Conservation (phyloP, 2,113 vertebrate genomes). For the Myxocyprinus asiaticus region DNA sequence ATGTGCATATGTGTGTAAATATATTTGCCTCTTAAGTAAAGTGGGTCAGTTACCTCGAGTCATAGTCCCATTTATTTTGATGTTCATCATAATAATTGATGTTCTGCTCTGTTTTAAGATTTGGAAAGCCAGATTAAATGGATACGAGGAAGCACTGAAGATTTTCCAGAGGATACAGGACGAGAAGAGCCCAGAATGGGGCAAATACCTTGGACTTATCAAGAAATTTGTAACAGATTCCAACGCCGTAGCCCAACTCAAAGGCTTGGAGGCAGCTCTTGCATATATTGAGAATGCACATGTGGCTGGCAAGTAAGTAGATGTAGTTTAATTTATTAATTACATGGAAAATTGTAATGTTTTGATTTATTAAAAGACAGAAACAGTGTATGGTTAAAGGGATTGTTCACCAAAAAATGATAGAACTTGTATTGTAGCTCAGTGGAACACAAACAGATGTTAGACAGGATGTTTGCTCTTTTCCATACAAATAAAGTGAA, state of each 20-base stretch:
- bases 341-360: too few species aligned
- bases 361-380: not conserved
- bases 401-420: too few species aligned
- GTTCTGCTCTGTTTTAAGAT: conserved; percentile 73
- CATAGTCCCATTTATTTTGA: not conserved
- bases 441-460: too few species aligned
- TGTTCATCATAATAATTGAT: not conserved
- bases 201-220: conserved; percentile 91
- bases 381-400: not conserved
- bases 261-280: conserved; percentile 92
- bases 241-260: conserved; percentile 95
- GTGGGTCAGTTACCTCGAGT: not conserved
- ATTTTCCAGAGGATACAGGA: conserved; percentile 92
- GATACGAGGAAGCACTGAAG: conserved; percentile 95
- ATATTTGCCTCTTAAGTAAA: too few species aligned
- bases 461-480: too few species aligned
- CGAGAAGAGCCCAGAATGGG: conserved; percentile 97
- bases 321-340: too few species aligned
- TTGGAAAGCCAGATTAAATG: conserved; percentile 96
- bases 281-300: conserved; percentile 91
- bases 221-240: conserved; percentile 98
- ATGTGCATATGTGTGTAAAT: too few species aligned
- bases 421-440: too few species aligned
- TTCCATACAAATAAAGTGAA: not conserved
- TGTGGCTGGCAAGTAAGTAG: conserved; percentile 89